A percentile compares a stretch with the other conserved stretches of the same genome.
Evolutionary conservation across 2,888 invertebrate species (phyloP).

Genomic region (Drosophila leonis): DNA sequence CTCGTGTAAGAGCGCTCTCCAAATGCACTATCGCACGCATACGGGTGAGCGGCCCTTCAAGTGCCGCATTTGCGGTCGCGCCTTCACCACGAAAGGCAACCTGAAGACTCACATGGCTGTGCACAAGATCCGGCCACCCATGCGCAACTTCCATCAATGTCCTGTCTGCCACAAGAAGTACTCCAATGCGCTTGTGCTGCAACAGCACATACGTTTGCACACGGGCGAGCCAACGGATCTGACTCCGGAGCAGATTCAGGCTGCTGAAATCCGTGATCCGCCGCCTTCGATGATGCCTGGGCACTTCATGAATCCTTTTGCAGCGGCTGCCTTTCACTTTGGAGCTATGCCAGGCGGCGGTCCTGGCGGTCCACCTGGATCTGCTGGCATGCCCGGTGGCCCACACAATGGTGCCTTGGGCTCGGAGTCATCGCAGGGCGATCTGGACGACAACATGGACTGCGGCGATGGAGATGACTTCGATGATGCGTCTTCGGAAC

Average conservation of each 20-base stretch:
- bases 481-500: conserved; percentile 84
- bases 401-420: conserved; percentile 83
- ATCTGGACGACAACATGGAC: conserved; percentile 85
- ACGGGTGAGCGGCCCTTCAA: conserved; percentile 92
- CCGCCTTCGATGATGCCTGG: conserved; percentile 87
- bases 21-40: conserved; percentile 95
- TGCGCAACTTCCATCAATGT: conserved; percentile 97
- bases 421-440: conserved; percentile 85
- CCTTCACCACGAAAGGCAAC: conserved; percentile 99
- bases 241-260: conserved; percentile 94
- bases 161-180: conserved; percentile 99
- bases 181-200: conserved; percentile 95
- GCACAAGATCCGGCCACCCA: conserved; percentile 97
- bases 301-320: conserved; percentile 85
- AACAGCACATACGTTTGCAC: conserved; percentile 97
- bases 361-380: conserved; percentile 45
- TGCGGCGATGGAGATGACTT: conserved; percentile 84
- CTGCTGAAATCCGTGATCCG: conserved; percentile 93
- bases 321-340: conserved; percentile 84
- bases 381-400: conserved; percentile 38
- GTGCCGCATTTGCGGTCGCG: conserved; percentile 98
- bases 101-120: conserved; percentile 99
- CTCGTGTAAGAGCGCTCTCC: conserved; percentile 98
- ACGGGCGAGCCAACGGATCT: conserved; percentile 95
- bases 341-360: conserved; percentile 81